Base-by-base conservation (phyloP, 2,113 vertebrate genomes). In the Peromyscus leucopus region DNA sequence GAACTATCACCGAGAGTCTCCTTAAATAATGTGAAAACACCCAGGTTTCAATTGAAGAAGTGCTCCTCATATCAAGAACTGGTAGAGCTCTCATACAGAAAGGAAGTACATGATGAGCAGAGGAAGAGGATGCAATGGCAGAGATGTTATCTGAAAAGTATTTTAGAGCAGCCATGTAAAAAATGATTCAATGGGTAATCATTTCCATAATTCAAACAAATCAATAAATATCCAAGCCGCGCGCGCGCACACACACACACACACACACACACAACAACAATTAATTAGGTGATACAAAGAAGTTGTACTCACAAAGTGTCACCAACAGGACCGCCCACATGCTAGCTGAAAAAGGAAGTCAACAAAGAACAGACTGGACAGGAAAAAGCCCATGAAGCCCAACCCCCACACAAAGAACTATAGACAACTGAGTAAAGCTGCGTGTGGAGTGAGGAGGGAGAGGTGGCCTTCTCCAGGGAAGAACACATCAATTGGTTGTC, bases 231-330 rank as follows among this genome's bases (percentile, higher is more conserved):
- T 24, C 7, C 22, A 83, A 39, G 24, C 7, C 51, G 36, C 1
- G 12, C 65, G 13, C 0, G 11, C 11, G 2, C 9, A n/a, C n/a
- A n/a, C n/a, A n/a, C n/a, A n/a, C n/a, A 3, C 63, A 65, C 21
- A 11, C 26, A 36, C 22, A 39, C n/a, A 61, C 13, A 59, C 28
- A 24, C 42, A 22, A 28, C 22, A 16, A 61, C 22, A 26, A 36
- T 39, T 83, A 15, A 59, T 42, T 84, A 61, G 80, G 28, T 83
- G n/a, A 28, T 26, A 26, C 22, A 61, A 83, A 84, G 33, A 61
- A 61, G 12, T 61, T 39, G 39, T 83, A 26, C 15, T 36, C 13
- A 16, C 57, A 17, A 42, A 84, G 55, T 63, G n/a, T 84, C 82
- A 63, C 13, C n/a, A 39, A 84, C 13, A 42, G 61, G n/a, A 63